Conservation (phyloP, 2,113 vertebrate species). For the Pseudorhombus dupliciocellatus region DNA sequence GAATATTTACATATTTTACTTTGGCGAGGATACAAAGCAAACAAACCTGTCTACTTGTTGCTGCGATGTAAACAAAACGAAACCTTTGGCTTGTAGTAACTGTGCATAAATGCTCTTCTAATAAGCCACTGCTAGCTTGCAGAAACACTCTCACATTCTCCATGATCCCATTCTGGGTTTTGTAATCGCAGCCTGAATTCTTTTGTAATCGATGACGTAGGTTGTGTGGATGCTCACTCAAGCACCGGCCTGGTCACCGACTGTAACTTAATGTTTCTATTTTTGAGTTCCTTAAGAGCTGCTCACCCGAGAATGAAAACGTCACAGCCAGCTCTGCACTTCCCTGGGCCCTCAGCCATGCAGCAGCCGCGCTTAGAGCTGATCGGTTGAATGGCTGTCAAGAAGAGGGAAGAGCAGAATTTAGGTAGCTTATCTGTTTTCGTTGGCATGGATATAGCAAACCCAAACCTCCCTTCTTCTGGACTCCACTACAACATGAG, state of each 20-base stretch:
- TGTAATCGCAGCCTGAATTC: neutral
- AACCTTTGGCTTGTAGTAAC: neutral
- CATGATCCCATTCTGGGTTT: neutral
- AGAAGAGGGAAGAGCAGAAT: neutral
- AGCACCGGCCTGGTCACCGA: neutral
- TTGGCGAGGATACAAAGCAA: neutral
- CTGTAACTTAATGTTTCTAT: constrained; percentile 1
- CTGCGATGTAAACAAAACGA: neutral
- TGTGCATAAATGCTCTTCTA: neutral
- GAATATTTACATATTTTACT: neutral
- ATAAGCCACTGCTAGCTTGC: neutral
- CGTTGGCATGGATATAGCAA: neutral
- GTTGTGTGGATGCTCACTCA: neutral
- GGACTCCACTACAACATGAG: neutral
- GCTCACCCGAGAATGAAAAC: neutral
- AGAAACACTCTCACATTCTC: neutral
- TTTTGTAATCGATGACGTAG: neutral
- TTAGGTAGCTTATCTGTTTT: neutral
- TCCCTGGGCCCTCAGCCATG: neutral
- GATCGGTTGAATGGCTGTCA: neutral
- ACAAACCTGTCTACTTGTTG: neutral
- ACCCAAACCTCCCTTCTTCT: neutral
- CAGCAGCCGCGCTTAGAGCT: neutral
- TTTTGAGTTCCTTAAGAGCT: neutral
- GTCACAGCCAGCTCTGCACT: neutral